A percentile compares a stretch with the other conserved stretches of the same genome.
Evolutionary conservation across 2,797 vertebrate genomes (phyloP).

Genomic region (Lerista edwardsae): DNA sequence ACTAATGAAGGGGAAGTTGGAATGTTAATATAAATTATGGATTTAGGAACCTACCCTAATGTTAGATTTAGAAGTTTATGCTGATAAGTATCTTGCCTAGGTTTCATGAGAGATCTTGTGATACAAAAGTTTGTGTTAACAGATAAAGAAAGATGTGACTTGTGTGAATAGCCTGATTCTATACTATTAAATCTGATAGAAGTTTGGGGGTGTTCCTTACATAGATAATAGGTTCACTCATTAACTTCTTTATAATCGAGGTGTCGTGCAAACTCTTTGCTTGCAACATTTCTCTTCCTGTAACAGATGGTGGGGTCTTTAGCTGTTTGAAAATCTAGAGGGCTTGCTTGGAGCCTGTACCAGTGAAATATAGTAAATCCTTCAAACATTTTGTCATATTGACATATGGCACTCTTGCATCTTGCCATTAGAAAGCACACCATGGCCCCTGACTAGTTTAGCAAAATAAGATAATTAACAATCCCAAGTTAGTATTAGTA

Average conservation of each 20-base stretch:
- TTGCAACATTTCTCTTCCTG: background rate
- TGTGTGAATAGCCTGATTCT: background rate
- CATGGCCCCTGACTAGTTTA: background rate
- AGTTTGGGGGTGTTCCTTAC: background rate
- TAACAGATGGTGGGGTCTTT: background rate
- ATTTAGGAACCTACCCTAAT: background rate
- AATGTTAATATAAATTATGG: background rate
- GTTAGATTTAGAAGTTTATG: background rate
- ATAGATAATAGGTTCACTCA: background rate
- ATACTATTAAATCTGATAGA: background rate
- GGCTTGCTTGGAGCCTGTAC: background rate
- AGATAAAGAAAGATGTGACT: background rate
- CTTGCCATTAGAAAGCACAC: background rate
- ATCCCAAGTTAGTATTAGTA: constrained; percentile 1
- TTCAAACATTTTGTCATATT: background rate
- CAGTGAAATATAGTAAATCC: background rate
- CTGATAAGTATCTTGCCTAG: background rate
- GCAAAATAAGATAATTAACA: background rate
- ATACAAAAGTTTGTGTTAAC: background rate
- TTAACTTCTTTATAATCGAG: background rate
- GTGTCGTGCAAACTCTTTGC: background rate
- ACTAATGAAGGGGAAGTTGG: background rate
- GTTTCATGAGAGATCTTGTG: background rate
- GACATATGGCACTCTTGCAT: background rate
- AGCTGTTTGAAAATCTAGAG: background rate